These are phyloP conservation scores for Drosophila longiperda DNA, from an alignment of 2,888 invertebrate genomes.

Conservation along the genomic window DNA sequence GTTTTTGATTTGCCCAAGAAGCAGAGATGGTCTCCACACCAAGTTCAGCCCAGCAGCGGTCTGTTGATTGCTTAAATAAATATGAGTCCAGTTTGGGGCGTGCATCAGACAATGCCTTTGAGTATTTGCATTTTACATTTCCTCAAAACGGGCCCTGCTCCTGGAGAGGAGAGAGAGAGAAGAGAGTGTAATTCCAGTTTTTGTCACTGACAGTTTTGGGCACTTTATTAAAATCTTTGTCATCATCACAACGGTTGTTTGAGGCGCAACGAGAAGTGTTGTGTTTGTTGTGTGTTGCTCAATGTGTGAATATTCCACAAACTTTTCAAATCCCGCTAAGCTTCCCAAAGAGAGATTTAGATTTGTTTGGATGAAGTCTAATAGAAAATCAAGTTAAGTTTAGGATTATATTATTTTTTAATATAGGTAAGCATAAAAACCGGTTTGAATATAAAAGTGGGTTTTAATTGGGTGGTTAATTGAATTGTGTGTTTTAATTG, in stretches of 20 bases:
- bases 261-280: not conserved
- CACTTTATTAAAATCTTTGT: constrained; percentile 75
- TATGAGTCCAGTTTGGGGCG: constrained; percentile 66
- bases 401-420: not conserved
- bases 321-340: constrained; percentile 5
- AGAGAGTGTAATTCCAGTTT: constrained; percentile 65
- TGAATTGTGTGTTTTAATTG: not conserved
- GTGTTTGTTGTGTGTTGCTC: constrained; percentile 9
- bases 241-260: constrained; percentile 56
- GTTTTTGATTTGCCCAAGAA: constrained; percentile 78
- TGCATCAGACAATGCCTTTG: constrained; percentile 74
- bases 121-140: constrained; percentile 66
- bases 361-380: not conserved
- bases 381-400: not conserved
- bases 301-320: constrained; percentile 21
- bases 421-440: not conserved
- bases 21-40: constrained; percentile 39
- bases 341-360: not conserved
- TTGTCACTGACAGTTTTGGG: constrained; percentile 74
- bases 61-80: constrained; percentile 77
- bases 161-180: not conserved
- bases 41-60: constrained; percentile 55
- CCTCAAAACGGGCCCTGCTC: constrained; percentile 6
- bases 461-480: not conserved
- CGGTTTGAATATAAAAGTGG: not conserved